Evolutionary conservation across 2,113 vertebrate genomes (phyloP).

Genomic region (Prietella phreatophila): DNA sequence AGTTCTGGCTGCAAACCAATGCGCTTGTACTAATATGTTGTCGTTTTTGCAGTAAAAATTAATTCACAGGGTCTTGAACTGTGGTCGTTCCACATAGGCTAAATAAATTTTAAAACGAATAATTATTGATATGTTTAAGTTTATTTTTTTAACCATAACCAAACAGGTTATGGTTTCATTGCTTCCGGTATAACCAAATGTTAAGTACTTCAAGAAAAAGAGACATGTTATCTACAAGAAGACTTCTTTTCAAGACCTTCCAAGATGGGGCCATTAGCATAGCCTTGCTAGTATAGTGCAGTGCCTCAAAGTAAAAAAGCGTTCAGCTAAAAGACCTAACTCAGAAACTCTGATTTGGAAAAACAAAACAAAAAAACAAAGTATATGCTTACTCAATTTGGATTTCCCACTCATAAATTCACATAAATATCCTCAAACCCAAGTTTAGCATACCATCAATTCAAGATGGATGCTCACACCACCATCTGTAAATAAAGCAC

Average conservation of each 20-base stretch:
- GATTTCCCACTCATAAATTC: not conserved
- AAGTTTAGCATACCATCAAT: not conserved
- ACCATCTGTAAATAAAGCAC: not conserved
- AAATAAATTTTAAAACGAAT: too few species aligned
- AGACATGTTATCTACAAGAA: not conserved
- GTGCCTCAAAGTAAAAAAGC: not conserved
- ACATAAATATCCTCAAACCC: not conserved
- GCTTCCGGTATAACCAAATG: not conserved
- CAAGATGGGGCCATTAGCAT: not conserved
- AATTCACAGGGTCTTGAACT: too few species aligned
- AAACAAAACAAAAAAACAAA: not conserved
- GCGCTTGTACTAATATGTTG: too few species aligned
- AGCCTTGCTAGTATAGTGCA: not conserved
- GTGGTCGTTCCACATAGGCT: too few species aligned
- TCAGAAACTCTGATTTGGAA: not conserved
- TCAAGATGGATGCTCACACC: not conserved
- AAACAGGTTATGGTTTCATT: not conserved
- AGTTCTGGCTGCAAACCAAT: too few species aligned
- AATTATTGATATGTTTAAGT: too few species aligned
- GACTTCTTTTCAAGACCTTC: not conserved
- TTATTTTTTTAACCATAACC: too few species aligned
- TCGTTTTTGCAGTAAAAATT: too few species aligned
- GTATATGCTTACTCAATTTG: not conserved
- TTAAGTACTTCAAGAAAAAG: constrained; percentile 1
- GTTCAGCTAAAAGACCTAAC: not conserved